Evolutionary conservation across 1,140 invertebrate genomes (phyloP), one percentile per base, ranked within the genome.

Genomic region (Lamellibrachia luymesi): DNA sequence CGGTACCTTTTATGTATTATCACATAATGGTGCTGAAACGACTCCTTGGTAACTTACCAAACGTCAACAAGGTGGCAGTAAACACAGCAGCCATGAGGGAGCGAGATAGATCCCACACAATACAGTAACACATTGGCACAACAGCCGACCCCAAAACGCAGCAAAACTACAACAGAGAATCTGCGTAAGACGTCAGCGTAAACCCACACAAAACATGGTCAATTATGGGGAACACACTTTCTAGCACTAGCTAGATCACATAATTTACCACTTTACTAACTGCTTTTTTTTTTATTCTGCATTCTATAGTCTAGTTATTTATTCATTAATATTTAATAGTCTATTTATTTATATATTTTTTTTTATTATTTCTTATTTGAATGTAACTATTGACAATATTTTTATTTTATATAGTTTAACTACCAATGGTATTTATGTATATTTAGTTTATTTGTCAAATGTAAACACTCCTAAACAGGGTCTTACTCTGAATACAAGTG

Each of bases 21-120:
- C 13, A 91, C 90, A 91, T 91, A 91, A 91, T 4, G 90, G 25
- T 51, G 50, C 5, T 91, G 90, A 13, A 91, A 10, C 4, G 8
- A 91, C 50, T 91, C 90, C 50, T 91, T 17, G 38, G 27, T 38
- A 22, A 91, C 97, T 97, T 97, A 98, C 98, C 98, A 97, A 98
- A 99, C 8, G 99, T 96, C 64, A 99, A 97, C 92, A 99, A 97
- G 90, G 97, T 96, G 25, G 98, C 97, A 92, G 98, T 97, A 94
- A 99, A 97, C 89, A 97, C 95, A 6, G 98, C 97, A 7, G 98
- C 97, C 94, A 97, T 97, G 38, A 98, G 95, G 5, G 98, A 99
- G 93, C 97, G 97, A 10, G 98, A 99, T 96, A 99, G 97, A 96
- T 99, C 98, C 98, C 98, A 98, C 64, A 80, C 64, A 8, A 80